A percentile compares a stretch with the other conserved stretches of the same genome.
phyloP scores from a whole-genome alignment of 2,797 vertebrate species.

The Monodelphis domestica region DNA sequence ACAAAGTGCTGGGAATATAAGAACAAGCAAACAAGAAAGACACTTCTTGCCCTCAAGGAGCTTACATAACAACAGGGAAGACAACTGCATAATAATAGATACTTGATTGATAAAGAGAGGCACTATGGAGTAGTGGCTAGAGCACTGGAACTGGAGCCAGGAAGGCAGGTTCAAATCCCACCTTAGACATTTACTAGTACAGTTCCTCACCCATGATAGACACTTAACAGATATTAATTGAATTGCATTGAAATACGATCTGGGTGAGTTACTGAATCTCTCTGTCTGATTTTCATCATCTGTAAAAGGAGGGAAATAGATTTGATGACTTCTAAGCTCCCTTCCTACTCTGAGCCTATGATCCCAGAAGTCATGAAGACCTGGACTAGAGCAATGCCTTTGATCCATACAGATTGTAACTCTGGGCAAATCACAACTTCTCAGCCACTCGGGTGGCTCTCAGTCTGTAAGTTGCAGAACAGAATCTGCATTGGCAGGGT shows the following conservation, averaged over 20 bases:
- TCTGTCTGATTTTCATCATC: background rate
- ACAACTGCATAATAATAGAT: background rate
- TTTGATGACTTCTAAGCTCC: background rate
- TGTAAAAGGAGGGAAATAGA: background rate
- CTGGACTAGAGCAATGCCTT: background rate
- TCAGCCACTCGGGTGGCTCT: background rate
- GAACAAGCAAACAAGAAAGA: background rate
- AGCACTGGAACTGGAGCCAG: background rate
- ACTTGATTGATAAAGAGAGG: background rate
- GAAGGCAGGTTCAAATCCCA: background rate
- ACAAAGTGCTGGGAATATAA: background rate
- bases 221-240: background rate
- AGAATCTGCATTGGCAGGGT: background rate
- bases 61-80: background rate
- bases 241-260: background rate
- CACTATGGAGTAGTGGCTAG: background rate
- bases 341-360: background rate
- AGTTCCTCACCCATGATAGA: background rate
- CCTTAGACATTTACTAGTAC: background rate
- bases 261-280: background rate
- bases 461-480: background rate
- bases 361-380: background rate
- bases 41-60: background rate
- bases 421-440: background rate
- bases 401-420: background rate